Percentiles rank a stretch among this genome's conserved stretches.
phyloP scores from a whole-genome alignment of 2,113 vertebrate species.

The Climacteris rufus region DNA sequence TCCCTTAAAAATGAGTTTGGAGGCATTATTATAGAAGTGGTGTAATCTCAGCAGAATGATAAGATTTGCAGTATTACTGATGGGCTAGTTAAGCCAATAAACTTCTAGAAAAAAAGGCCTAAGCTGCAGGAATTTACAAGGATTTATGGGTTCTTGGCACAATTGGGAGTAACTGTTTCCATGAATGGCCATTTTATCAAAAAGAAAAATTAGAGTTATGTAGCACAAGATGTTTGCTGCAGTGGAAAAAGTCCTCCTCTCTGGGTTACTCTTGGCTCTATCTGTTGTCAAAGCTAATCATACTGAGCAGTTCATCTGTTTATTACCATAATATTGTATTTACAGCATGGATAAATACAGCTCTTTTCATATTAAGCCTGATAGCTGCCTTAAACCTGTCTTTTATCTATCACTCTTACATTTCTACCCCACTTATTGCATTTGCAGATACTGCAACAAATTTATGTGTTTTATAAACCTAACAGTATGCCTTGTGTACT shows the following conservation, averaged over 20 bases:
- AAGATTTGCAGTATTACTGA: conserved; percentile 54
- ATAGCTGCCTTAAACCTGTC: conserved; percentile 27
- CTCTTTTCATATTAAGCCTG: conserved; percentile 11
- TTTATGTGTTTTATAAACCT: conserved; percentile 69
- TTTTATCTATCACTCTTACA: conserved; percentile 46
- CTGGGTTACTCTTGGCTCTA: background rate
- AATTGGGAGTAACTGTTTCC: conserved; percentile 12
- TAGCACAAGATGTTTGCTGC: conserved; percentile 13
- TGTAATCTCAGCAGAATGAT: conserved; percentile 46
- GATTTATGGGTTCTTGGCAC: conserved; percentile 60
- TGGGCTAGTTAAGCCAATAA: conserved; percentile 43
- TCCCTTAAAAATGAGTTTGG: conserved; percentile 27
- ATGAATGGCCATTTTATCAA: conserved; percentile 42
- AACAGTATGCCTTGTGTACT: conserved; percentile 63
- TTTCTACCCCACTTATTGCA: conserved; percentile 59
- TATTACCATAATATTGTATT: conserved; percentile 30
- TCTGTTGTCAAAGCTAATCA: conserved; percentile 24
- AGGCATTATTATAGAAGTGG: conserved; percentile 15
- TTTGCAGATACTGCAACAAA: conserved; percentile 66
- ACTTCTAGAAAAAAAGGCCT: conserved; percentile 8
- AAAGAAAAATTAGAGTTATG: conserved; percentile 23
- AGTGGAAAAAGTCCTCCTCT: background rate
- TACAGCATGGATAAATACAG: conserved; percentile 15
- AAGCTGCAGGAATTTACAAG: conserved; percentile 22
- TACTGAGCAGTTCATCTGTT: conserved; percentile 38